Evolutionary conservation across 2,888 invertebrate species (phyloP), one percentile per base, ranked within the genome.

Genomic region (Mimumesa dahlbomi): DNA sequence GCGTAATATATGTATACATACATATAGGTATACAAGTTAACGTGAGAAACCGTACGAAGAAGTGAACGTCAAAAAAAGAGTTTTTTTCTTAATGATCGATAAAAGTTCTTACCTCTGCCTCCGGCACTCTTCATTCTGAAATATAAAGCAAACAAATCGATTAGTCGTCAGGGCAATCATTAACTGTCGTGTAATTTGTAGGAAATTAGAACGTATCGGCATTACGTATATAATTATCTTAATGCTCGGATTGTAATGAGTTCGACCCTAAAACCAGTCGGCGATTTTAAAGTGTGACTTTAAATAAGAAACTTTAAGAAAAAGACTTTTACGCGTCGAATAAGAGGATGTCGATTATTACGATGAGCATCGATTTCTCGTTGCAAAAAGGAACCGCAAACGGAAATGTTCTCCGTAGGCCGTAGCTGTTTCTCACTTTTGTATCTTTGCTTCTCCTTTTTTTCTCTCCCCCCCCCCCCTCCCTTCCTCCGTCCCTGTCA

Each of bases 51-150:
- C n/a, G 25, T 7, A 25, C 25, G 25, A 25, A 25, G 25, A 25
- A 25, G 3, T 25, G 3, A 25, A 25, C 7, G 25, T 25, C 7
- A 25, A n/a, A n/a, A n/a, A n/a, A n/a, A n/a, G n/a, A n/a, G n/a
- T n/a, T n/a, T n/a, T n/a, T n/a, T n/a, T n/a, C n/a, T n/a, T 34
- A 34, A 34, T 34, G n/a, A 34, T n/a, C 11, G 3, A 11, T n/a
- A n/a, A 34, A 34, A 4, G 1, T 34, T 22, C 81, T 88, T 81
- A 89, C 89, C 89, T 87, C 88, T 84, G 82, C 88, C 87, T 58
- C 86, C 84, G 19, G 86, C 82, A 67, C 86, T 88, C 75, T 89
- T 89, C 72, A 89, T 78, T 75, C 88, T 87, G 87, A 62, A 87
- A 88, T 83, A 84, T 38, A 73, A 36, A 22, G 21, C 9, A 18